Base-by-base conservation (phyloP, 2,797 vertebrate genomes). In the Sebastes hubbsi region DNA sequence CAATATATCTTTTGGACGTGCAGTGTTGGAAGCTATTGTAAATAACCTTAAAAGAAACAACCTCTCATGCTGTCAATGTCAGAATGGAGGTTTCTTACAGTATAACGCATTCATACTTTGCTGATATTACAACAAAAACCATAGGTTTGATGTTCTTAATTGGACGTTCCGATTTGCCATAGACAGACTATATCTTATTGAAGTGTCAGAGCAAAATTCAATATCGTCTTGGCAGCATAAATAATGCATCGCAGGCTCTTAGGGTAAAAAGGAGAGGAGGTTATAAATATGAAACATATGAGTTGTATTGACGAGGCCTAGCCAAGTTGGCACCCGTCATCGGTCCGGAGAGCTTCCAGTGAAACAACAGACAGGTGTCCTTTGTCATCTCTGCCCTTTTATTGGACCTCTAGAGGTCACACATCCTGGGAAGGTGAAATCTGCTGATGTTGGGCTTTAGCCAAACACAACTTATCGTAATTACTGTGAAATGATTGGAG, bases 281-380 rank as follows among this genome's bases (percentile, higher is more conserved):
- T 92, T 93, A 92, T 94, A 90, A 91, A 95, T 94, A 95, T 94
- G 90, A 94, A 94, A 87, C 79, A 59, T 91, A 88, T 87, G 85
- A 90, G 78, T 82, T 89, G 89, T 93, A 94, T 93, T 89, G 94
- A 93, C 87, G 63, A 12, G 84, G 85, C 75, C 84, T 71, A 88
- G 92, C 90, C 93, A 87, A 74, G 78, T 85, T 78, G 94, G 89
- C 94, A 94, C 92, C 94, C 60, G 20, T 89, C 90, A 91, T 82
- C 79, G 52, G 77, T 54, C 38, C 38, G 80, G 65, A 79, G 58
- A 83, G 87, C 78, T 79, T 74, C 68, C 73, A 60, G 80, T 86
- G 85, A 89, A 90, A 92, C 88, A 84, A 55, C 89, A 93, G 86
- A 91, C 86, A 77, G 54, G 58, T 75, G 93, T 89, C 90, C 91